These are phyloP conservation scores for Corella eumyota DNA, from an alignment of 23 tunicate species.

Conservation along the genomic window DNA sequence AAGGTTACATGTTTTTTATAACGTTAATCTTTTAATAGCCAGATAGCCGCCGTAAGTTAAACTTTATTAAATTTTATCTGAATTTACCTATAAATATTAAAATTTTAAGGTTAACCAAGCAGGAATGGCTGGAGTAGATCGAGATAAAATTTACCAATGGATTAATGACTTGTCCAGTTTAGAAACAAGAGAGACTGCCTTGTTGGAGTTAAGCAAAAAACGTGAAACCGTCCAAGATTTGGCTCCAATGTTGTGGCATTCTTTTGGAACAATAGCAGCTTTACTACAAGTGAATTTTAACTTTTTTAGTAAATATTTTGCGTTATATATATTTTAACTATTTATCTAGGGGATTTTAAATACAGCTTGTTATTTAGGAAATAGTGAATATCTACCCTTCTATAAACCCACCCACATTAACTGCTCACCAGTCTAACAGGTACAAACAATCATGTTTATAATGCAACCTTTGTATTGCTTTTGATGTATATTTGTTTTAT, in stretches of 20 bases:
- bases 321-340: neutral
- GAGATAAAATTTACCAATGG: constrained; percentile 98
- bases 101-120: constrained; percentile 7
- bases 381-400: constrained; percentile 95
- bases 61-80: no score
- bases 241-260: constrained; percentile 99
- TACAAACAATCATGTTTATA: no score
- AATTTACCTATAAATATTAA: no score
- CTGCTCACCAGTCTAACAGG: constrained; percentile 89
- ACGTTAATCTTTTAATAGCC: no score
- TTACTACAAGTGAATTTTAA: constrained; percentile 35
- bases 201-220: constrained; percentile 86
- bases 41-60: no score
- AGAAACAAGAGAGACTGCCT: constrained; percentile 93
- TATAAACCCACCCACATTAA: constrained; percentile 79
- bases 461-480: neutral
- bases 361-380: constrained; percentile 30
- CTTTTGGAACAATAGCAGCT: constrained; percentile 97
- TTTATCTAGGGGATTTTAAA: neutral
- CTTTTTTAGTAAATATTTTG: neutral
- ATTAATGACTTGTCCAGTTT: constrained; percentile 92
- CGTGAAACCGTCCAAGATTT: constrained; percentile 93
- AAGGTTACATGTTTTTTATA: no score
- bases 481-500: no score
- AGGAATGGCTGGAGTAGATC: constrained; percentile 70